Base-by-base conservation (phyloP, 2,113 vertebrate genomes). In the Chloebia gouldiae region DNA sequence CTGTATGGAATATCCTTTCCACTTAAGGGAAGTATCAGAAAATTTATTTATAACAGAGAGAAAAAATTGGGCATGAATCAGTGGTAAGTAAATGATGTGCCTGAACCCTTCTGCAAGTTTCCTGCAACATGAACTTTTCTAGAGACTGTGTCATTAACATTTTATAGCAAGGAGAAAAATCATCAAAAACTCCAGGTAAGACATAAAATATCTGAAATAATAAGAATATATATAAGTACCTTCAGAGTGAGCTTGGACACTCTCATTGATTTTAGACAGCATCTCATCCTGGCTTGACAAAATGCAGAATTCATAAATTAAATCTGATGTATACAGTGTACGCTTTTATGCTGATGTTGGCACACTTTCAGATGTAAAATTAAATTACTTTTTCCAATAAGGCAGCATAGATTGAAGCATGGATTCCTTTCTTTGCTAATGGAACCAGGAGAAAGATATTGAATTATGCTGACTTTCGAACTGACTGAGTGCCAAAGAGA, bases 341-440 rank as follows among this genome's bases (percentile, higher is more conserved):
- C 0, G 3, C 82, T 44, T 95, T 86, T 91, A 81, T 94, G 95
- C 94, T 97, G 92, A 91, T 91, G 89, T 88, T 94, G 94, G 95
- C 96, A 94, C 94, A 72, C 86, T 88, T 88, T 96, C 95, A 96
- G 90, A 93, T 92, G 81, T 95, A 85, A 94, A 97, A 95, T 97
- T 95, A 93, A 95, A 96, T 97, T 97, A 97, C 86, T 82, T 91
- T 95, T 93, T 92, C 87, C 78, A 90, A 79, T 94, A 96, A 92
- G 61, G 93, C 88, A 95, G 72, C 85, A 4, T 8, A 78, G 93
- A 96, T 50, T 93, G 92, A 96, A 76, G 87, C 93, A 54, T 33
- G 59, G 79, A 94, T 91, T 95, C 94, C 91, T 97, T 95, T 96
- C 85, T 93, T 92, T 88, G 89, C 92, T 96, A 94, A 96, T 96